Evolutionary conservation across 2,797 vertebrate species (phyloP).

Genomic region (Cirrhinus mrigala): DNA sequence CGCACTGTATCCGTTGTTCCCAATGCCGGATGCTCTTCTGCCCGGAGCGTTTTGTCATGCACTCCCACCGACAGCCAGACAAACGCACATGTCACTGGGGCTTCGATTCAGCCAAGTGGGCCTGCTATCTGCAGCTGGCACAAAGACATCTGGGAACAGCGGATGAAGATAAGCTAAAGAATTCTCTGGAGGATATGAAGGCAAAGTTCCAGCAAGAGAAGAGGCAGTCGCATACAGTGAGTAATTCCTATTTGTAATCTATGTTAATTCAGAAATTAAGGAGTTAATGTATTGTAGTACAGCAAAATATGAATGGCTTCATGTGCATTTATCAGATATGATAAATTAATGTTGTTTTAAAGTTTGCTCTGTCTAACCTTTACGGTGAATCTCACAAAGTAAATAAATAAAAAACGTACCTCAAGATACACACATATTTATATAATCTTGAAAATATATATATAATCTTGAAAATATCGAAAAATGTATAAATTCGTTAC

Average conservation of each 20-base stretch:
- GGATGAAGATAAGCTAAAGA: slow-evolving; percentile 87
- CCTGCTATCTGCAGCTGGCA: slow-evolving; percentile 95
- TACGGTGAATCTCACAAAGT: not conserved
- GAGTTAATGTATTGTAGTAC: not conserved
- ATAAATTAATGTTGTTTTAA: not conserved
- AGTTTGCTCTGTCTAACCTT: not conserved
- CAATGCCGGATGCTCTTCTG: slow-evolving; percentile 96
- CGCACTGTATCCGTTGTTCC: slow-evolving; percentile 92
- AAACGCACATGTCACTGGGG: slow-evolving; percentile 99
- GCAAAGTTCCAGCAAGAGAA: slow-evolving; percentile 89
- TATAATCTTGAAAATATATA: no score
- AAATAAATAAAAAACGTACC: not conserved
- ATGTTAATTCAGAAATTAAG: not conserved
- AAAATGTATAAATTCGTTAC: no score
- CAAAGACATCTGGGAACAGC: slow-evolving; percentile 89
- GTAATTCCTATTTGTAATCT: slow-evolving; percentile 61
- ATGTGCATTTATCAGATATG: not conserved
- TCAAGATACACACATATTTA: not conserved
- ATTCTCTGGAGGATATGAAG: slow-evolving; percentile 92
- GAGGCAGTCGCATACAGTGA: slow-evolving; percentile 88
- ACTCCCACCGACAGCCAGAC: slow-evolving; percentile 95
- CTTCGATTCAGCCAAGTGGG: slow-evolving; percentile 98
- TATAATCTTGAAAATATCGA: no score
- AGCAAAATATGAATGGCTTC: not conserved
- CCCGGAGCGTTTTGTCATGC: slow-evolving; percentile 97